Evolutionary conservation across 2,113 vertebrate genomes (phyloP).

Genomic region (Lynx canadensis): DNA sequence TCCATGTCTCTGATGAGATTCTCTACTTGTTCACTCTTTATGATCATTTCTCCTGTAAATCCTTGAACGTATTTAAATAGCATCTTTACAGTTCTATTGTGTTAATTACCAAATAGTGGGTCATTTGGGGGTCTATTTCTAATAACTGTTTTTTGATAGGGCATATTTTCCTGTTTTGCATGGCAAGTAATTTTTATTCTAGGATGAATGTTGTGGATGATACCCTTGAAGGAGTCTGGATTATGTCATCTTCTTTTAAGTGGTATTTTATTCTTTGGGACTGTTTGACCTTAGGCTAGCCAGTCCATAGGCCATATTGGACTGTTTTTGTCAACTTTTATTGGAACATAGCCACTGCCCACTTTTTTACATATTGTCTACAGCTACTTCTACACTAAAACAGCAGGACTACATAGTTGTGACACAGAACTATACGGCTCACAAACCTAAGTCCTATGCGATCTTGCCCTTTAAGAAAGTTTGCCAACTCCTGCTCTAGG

Average conservation of each 20-base stretch:
- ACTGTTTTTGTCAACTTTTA: not conserved
- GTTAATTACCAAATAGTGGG: not conserved
- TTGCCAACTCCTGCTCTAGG: not conserved
- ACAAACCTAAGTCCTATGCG: not conserved
- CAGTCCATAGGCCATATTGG: no score
- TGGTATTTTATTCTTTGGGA: not conserved
- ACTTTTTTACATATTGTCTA: not conserved
- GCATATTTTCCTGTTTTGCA: not conserved
- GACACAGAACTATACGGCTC: not conserved
- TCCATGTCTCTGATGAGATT: not conserved
- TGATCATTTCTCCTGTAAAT: conserved; percentile 13
- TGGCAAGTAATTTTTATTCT: not conserved
- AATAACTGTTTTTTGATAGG: not conserved
- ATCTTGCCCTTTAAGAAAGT: not conserved
- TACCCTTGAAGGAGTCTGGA: not conserved
- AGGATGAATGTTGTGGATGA: not conserved
- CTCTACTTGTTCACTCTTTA: not conserved
- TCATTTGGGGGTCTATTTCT: not conserved
- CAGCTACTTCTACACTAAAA: not conserved
- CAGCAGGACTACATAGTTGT: not conserved
- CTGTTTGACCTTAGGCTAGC: not conserved
- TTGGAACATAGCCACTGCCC: not conserved
- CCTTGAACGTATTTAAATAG: not conserved
- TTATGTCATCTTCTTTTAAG: not conserved
- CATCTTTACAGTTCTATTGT: not conserved